Percentiles rank a stretch among this genome's conserved stretches.
Conservation (phyloP, 1,140 invertebrate species). For the Ceratina calcarata region DNA sequence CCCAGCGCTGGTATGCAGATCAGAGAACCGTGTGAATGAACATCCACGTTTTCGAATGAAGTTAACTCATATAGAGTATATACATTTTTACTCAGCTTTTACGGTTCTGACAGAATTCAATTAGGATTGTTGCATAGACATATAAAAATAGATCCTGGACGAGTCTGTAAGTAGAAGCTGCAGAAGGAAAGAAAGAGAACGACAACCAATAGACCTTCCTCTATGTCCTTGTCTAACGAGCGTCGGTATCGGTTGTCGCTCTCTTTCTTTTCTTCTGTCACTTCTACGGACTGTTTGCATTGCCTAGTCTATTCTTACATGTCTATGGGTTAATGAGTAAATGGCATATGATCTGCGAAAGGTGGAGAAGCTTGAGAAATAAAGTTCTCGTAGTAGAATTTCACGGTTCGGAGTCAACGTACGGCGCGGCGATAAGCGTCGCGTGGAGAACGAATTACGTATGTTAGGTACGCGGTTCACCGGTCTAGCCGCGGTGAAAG, state of each 20-base stretch:
- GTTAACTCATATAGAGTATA: neutral
- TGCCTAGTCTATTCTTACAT: too few relatives aligned
- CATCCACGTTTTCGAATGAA: neutral
- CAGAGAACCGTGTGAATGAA: neutral
- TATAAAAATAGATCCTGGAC: too few relatives aligned
- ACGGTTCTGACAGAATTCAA: neutral
- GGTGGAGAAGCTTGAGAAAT: neutral
- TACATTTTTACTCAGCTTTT: neutral
- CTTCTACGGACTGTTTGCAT: too few relatives aligned
- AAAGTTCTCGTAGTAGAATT: neutral
- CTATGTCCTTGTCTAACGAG: too few relatives aligned
- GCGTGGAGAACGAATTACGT: constrained; percentile 28
- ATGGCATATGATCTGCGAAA: too few relatives aligned
- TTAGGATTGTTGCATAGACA: too few relatives aligned
- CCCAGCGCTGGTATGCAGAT: constrained; percentile 29
- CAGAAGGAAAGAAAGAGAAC: too few relatives aligned
- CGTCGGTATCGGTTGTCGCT: too few relatives aligned
- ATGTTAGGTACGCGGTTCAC: constrained; percentile 17
- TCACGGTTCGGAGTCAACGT: neutral
- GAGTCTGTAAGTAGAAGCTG: too few relatives aligned
- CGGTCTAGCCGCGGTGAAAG: neutral
- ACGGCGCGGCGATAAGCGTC: constrained; percentile 6
- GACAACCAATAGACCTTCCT: too few relatives aligned
- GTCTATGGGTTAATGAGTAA: neutral
- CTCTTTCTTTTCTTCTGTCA: too few relatives aligned